Base-by-base conservation (phyloP, 1,140 invertebrate species). In the Euwallacea similis region DNA sequence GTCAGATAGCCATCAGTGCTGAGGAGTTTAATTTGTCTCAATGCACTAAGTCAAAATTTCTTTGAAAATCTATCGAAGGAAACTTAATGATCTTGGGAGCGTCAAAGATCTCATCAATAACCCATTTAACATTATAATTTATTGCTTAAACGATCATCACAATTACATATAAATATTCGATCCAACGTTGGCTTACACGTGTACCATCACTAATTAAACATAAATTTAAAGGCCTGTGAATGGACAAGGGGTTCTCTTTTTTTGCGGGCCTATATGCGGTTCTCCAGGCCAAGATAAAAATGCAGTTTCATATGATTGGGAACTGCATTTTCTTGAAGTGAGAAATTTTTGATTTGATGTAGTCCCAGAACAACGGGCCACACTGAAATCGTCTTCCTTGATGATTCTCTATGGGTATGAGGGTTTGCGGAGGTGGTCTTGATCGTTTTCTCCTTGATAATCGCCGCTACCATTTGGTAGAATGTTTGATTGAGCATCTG, bases 111-210 rank as follows among this genome's bases (percentile, higher is more conserved):
- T 42, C 69, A 71, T 71, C 69, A 71, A 71, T 71, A 71, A 64
- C 62, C 69, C 61, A 71, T 71, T 71, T 71, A 71, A 71, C 69
- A 64, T 42, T 13, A 71, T 70, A 71, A 74, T 74, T 74, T 72
- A 74, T 71, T 66, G 67, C 68, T 68, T 59, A 72, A 74, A 74
- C 67, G 69, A 66, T 69, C 21, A 33, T 33, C 66, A 68, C 73
- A 74, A 74, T 74, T 71, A 74, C 73, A 74, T 72, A 74, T 74
- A 74, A 74, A 74, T 72, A 74, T 68, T 74, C 69, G 50, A 71
- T 65, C 59, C 42, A 59, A 65, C 69, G 69, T 71, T 60, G 69
- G 62, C 61, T 72, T 72, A 72, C 73, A 74, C 73, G 73, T 74
- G 73, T 74, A 72, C 58, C 60, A 63, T 68, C 53, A 69, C 70